Base-by-base conservation (phyloP, 2,888 invertebrate genomes). In the Chloroclysta siterata region DNA sequence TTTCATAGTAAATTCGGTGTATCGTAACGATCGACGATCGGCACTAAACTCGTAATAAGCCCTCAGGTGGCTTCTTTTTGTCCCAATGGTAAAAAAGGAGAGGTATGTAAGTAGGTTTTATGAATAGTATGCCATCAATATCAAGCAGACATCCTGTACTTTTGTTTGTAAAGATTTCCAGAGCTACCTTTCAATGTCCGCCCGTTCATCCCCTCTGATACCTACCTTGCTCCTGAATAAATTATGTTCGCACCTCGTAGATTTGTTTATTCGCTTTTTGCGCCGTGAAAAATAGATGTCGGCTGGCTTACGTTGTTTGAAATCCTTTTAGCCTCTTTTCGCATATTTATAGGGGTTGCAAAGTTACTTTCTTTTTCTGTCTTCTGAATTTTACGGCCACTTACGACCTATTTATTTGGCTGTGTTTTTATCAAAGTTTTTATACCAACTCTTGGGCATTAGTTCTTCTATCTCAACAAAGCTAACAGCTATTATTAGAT, bases 111-210 rank as follows among this genome's bases (percentile, higher is more conserved):
- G n/a, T n/a, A n/a, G n/a, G n/a, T n/a, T n/a, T n/a, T n/a, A n/a
- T n/a, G n/a, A n/a, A n/a, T n/a, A n/a, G n/a, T n/a, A n/a, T n/a
- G n/a, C n/a, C n/a, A n/a, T n/a, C n/a, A n/a, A n/a, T n/a, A n/a
- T n/a, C n/a, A n/a, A n/a, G n/a, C 36, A 39, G 11, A 39, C 54
- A 48, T 48, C n/a, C 4, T 28, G 1, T 14, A 28, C 47, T 41
- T 41, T 53, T 46, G 5, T 28, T 17, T 2, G 44, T 53, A 53
- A 29, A 29, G 11, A 46, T 57, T 80, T 77, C 78, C 77, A 72
- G 70, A 72, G 85, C 85, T 82, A 22, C n/a, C n/a, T 88, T 90
- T 90, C 90, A 88, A 89, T 91, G 90, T 90, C 86, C 74, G 76
- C 79, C 78, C 80, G 74, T 80, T 68, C 77, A 77, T 83, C 83